A percentile compares a stretch with the other conserved stretches of the same genome.
phyloP scores from a whole-genome alignment of 1,140 invertebrate genomes.

The Solenopsis fugax region DNA sequence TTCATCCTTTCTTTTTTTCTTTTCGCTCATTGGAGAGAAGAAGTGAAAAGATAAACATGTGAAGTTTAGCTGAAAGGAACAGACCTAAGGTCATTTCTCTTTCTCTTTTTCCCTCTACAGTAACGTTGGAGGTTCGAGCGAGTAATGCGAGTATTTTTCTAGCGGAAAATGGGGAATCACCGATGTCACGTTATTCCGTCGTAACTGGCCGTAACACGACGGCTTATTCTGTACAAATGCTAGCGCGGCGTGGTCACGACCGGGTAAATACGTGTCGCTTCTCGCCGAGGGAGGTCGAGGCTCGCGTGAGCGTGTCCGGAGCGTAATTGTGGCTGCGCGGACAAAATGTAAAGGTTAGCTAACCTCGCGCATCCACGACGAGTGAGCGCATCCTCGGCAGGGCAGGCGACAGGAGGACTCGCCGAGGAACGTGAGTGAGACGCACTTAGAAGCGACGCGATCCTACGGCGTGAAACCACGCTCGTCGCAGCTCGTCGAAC shows the following conservation, averaged over 20 bases:
- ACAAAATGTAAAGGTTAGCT: conserved; percentile 3
- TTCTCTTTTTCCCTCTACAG: too few species aligned
- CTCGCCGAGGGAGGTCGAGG: not conserved
- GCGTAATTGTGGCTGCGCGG: not conserved
- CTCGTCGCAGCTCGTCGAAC: not conserved
- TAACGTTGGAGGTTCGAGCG: not conserved
- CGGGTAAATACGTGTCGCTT: too few species aligned
- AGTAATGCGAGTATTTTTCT: too few species aligned
- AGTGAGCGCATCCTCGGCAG: not conserved
- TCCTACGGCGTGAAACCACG: not conserved
- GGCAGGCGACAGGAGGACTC: not conserved
- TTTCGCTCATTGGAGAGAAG: too few species aligned
- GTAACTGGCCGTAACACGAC: not conserved
- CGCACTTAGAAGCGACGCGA: not conserved
- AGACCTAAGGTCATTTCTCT: too few species aligned
- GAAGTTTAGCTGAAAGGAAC: too few species aligned
- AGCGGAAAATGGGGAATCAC: conserved; percentile 25
- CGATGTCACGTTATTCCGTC: not conserved
- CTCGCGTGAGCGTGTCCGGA: not conserved
- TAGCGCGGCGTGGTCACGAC: not conserved
- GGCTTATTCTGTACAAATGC: not conserved
- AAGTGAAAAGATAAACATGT: too few species aligned
- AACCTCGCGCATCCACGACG: not conserved
- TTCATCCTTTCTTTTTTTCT: too few species aligned
- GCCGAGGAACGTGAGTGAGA: not conserved